Evolutionary conservation across 2,888 invertebrate genomes (phyloP), one percentile per base, ranked within the genome.

Genomic region (Apamea monoglypha): DNA sequence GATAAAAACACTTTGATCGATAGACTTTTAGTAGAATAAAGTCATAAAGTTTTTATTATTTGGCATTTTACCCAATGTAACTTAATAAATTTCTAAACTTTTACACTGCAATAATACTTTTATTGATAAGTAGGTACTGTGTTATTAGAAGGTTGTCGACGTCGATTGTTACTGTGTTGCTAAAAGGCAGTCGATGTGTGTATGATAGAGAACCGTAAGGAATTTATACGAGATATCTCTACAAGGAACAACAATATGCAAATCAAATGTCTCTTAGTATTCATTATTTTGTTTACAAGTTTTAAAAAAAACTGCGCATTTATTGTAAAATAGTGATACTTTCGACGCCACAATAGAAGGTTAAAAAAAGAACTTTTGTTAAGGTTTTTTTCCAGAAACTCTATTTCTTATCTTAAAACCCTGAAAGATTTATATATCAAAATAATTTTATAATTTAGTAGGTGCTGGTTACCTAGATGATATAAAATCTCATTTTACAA

Each of bases 171-270:
- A 47, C 12, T 40, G 18, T 12, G 36, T 36, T 64, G 53, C 61
- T 68, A 80, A 81, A 76, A 76, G 12, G 10, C 75, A 56, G 40
- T 70, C 61, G 36, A 77, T 44, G 44, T 74, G 47, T 68, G n/a
- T 7, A 47, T 64, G n/a, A 75, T 40, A 76, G 67, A 74, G 64
- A 59, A 89, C 89, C 83, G 89, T 87, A 85, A 88, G 87, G 82
- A 87, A 81, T 80, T 74, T 88, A 69, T 81, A 86, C 72, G 80
- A 79, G 53, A 71, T 78, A 74, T 78, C 68, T 80, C 40, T 75
- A 63, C 82, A 83, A 83, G 61, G 66, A 77, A 67, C 12, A 77
- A 74, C 29, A 71, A 80, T 80, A 88, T 89, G 82, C 74, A 80
- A 88, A 89, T 87, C 47, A 74, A 86, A 81, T 76, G 64, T 68